Conservation (phyloP, 2,113 vertebrate species). For the Genyomyrus donnyi region DNA sequence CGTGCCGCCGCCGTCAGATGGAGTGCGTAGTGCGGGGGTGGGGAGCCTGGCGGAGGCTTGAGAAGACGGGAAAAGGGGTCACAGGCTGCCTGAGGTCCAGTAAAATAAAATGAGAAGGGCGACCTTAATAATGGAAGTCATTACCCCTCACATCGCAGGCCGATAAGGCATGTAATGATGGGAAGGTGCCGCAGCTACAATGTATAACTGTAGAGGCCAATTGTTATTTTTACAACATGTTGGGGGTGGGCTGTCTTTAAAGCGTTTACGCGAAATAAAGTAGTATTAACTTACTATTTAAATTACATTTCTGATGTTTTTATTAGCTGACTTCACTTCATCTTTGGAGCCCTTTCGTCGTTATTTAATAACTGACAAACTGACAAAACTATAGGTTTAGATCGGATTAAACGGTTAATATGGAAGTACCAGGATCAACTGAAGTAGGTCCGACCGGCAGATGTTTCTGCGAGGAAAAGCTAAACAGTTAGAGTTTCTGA, state of each 20-base stretch:
- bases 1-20: not conserved
- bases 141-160: not conserved
- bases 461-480: not conserved
- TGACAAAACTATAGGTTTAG: not conserved
- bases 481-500: not conserved
- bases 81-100: not conserved
- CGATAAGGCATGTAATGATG: not conserved
- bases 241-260: not conserved
- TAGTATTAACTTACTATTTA: not conserved
- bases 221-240: not conserved
- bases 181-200: not conserved
- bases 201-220: not conserved
- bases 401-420: not conserved
- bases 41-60: not conserved
- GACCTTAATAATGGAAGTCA: not conserved
- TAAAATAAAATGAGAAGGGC: not conserved
- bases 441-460: not conserved
- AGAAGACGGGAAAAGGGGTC: not conserved
- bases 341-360: not conserved
- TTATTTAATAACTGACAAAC: not conserved
- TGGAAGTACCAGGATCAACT: not conserved
- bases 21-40: not conserved
- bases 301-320: not conserved
- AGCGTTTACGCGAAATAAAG: not conserved
- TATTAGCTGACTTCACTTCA: not conserved